Percentiles rank a stretch among this genome's conserved stretches.
phyloP scores from a whole-genome alignment of 2,113 vertebrate genomes.

The Glaucidium brasilianum region DNA sequence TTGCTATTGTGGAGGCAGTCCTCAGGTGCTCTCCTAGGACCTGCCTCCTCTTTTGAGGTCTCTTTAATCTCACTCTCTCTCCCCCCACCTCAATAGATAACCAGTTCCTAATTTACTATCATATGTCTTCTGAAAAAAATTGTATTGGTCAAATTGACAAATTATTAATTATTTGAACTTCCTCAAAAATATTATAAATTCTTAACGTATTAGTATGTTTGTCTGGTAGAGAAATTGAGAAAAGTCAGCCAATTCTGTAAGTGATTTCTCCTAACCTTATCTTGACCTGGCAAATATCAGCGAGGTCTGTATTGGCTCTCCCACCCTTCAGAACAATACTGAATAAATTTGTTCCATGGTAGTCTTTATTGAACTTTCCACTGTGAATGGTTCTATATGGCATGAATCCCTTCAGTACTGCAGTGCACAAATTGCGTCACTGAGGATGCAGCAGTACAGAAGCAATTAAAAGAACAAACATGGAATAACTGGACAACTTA shows the following conservation, averaged over 20 bases:
- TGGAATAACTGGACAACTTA: slow-evolving; percentile 29
- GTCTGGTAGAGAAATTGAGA: background rate
- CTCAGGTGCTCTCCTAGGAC: background rate
- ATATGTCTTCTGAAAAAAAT: background rate
- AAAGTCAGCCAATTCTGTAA: background rate
- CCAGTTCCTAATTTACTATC: background rate
- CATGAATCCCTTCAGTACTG: background rate
- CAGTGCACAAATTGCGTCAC: background rate
- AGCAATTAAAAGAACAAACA: slow-evolving; percentile 63
- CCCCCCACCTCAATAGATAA: background rate
- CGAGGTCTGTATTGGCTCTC: background rate
- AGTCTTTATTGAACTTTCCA: background rate
- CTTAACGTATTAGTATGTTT: background rate
- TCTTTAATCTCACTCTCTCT: background rate
- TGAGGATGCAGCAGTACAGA: slow-evolving; percentile 15
- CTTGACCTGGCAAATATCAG: background rate
- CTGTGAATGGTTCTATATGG: background rate
- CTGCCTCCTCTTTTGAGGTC: background rate
- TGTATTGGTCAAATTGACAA: background rate
- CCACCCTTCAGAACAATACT: background rate
- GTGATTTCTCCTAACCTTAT: background rate
- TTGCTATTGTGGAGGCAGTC: background rate
- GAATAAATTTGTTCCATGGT: background rate
- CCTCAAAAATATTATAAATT: background rate
- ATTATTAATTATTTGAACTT: background rate